Evolutionary conservation across 1,140 invertebrate species (phyloP), one percentile per base, ranked within the genome.

Genomic region (Sogatella furcifera): DNA sequence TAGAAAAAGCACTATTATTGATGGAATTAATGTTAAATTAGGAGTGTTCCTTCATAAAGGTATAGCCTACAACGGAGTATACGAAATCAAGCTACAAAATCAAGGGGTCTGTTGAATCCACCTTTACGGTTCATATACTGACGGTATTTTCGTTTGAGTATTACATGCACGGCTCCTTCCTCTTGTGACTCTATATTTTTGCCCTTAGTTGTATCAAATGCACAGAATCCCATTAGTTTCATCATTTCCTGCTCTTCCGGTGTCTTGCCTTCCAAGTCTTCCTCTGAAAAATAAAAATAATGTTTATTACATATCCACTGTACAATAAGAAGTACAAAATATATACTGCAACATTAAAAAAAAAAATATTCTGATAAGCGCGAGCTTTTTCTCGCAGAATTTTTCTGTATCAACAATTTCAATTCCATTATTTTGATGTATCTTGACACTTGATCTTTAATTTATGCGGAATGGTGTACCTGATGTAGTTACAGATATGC

Each of bases 121-220:
- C 97, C 97, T 77, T 97, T 95, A 60, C 97, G 82, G 75, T 99
- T 99, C 97, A 99, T 99, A 70, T 99, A 99, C 76, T 99, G 97
- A 61, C 95, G 84, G 73, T 98, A 98, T 76, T 97, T 95, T 69
- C 96, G 79, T 78, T 97, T 97, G 54, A 97, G 80, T 58, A 96
- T 92, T 57, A 98, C 89, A 74, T 98, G 95, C 62, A 97, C 92
- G 22, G 85, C 88, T 19, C 92, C 92, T 24, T 85, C 83, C 69
- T 96, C 90, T 73, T 97, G 98, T 1, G 91, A 92, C 11, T 90
- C 84, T 0, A 98, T 93, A 77, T 95, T 92, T 73, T 97, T 90
- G 24, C 89, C 89, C 81, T 98, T 98, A 0, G 95, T 97, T 0
- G 89, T 85, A 70, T 96, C 88, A 76, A 99, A 99, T 52, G 81